phyloP scores from a whole-genome alignment of 1,140 invertebrate genomes.

The Caenorhabditis tropicalis region DNA sequence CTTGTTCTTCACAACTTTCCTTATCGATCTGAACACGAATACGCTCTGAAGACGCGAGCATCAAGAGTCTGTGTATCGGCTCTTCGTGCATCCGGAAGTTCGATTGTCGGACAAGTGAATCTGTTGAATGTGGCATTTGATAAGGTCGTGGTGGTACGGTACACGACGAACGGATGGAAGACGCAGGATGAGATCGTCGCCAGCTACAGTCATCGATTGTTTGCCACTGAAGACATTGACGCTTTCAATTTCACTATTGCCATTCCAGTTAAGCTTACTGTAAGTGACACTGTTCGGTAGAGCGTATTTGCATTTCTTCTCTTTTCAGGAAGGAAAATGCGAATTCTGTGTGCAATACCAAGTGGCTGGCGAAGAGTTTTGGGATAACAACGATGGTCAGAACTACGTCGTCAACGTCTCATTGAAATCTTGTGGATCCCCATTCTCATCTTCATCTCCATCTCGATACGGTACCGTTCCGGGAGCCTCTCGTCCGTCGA shows the following conservation, averaged over 20 bases:
- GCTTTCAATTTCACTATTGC: conserved; percentile 45
- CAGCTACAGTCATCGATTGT: conserved; percentile 22
- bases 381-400: conserved; percentile 17
- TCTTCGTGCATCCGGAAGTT: conserved; percentile 13
- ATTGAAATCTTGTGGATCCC: background rate
- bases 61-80: conserved; percentile 4
- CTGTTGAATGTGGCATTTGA: conserved; percentile 36
- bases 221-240: conserved; percentile 35
- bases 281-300: background rate
- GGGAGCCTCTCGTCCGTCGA: background rate
- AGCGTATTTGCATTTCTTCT: background rate
- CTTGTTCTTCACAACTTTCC: conserved; percentile 30
- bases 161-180: conserved; percentile 29
- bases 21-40: conserved; percentile 26
- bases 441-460: background rate
- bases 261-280: conserved; percentile 17
- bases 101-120: conserved; percentile 31
- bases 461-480: background rate
- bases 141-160: conserved; percentile 35
- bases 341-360: conserved; percentile 41
- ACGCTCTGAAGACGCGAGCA: background rate
- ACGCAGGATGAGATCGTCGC: conserved; percentile 22
- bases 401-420: conserved; percentile 27
- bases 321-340: conserved; percentile 31
- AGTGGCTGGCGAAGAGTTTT: conserved; percentile 28